phyloP scores from a whole-genome alignment of 2,797 vertebrate species.

The Cynopterus sphinx region DNA sequence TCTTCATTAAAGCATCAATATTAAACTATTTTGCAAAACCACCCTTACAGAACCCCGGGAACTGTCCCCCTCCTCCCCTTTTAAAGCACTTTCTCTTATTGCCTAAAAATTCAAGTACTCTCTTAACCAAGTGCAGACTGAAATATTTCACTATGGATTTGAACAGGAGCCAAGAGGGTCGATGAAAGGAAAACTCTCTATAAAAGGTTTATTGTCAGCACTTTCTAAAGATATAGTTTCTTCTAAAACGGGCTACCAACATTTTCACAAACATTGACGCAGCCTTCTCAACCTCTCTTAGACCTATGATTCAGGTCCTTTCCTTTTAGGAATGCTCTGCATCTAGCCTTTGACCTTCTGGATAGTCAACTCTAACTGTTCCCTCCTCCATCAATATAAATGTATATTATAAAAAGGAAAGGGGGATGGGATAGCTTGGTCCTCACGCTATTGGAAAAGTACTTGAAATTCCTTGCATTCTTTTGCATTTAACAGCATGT shows the following conservation, averaged over 20 bases:
- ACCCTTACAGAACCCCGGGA: not conserved
- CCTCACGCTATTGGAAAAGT: slow-evolving; percentile 89
- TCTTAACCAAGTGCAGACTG: slow-evolving; percentile 44
- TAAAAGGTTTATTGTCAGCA: slow-evolving; percentile 72
- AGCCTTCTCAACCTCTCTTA: slow-evolving; percentile 55
- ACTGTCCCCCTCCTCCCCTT: not conserved
- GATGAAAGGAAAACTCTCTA: slow-evolving; percentile 52
- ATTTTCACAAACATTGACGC: slow-evolving; percentile 12
- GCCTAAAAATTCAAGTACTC: slow-evolving; percentile 57
- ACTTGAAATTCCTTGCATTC: slow-evolving; percentile 95
- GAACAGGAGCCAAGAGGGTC: slow-evolving; percentile 45
- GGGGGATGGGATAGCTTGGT: slow-evolving; percentile 78
- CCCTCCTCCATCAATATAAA: slow-evolving; percentile 68
- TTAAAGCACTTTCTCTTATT: slow-evolving; percentile 57
- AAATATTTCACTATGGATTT: slow-evolving; percentile 69
- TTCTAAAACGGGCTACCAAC: slow-evolving; percentile 45
- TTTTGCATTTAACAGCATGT: slow-evolving; percentile 90
- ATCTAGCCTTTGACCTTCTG: slow-evolving; percentile 64
- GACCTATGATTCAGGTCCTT: slow-evolving; percentile 32
- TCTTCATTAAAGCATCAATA: not conserved
- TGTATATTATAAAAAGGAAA: slow-evolving; percentile 82
- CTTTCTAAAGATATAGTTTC: slow-evolving; percentile 58
- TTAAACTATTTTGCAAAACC: slow-evolving; percentile 54
- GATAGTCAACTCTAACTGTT: slow-evolving; percentile 76
- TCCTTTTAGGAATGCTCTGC: slow-evolving; percentile 50